Evolutionary conservation across 2,797 vertebrate species (phyloP).

Genomic region (Choloepus didactylus): DNA sequence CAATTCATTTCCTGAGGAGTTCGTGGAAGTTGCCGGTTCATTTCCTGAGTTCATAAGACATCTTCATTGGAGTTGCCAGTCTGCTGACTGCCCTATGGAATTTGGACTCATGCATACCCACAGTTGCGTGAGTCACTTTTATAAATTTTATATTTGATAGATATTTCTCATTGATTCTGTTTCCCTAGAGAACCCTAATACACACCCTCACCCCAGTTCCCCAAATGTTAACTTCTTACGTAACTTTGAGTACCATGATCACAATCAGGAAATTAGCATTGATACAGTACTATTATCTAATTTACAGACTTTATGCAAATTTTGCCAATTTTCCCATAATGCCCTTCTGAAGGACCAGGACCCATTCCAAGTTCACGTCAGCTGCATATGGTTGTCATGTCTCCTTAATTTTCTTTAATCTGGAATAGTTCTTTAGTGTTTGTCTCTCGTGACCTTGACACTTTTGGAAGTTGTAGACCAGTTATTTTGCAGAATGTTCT

Average conservation of each 20-base stretch:
- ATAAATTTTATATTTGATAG: too few species aligned
- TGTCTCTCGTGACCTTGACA: background rate
- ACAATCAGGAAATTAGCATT: background rate
- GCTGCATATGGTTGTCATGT: background rate
- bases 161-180: too few species aligned
- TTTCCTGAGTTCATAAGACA: too few species aligned
- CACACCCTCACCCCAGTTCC: background rate
- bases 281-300: background rate
- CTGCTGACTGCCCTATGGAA: too few species aligned
- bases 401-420: background rate
- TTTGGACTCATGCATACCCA: too few species aligned
- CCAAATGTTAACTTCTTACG: background rate
- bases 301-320: background rate
- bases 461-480: background rate
- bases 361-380: background rate
- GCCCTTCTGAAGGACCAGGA: background rate
- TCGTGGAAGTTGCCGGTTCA: too few species aligned
- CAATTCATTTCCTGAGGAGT: too few species aligned
- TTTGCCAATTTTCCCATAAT: background rate
- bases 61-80: too few species aligned
- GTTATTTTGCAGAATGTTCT: constrained; percentile 7
- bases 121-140: too few species aligned
- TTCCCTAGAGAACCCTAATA: too few species aligned
- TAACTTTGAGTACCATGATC: background rate
- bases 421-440: background rate